Conservation (phyloP, 2,113 vertebrate genomes). For the Osmerus mordax region DNA sequence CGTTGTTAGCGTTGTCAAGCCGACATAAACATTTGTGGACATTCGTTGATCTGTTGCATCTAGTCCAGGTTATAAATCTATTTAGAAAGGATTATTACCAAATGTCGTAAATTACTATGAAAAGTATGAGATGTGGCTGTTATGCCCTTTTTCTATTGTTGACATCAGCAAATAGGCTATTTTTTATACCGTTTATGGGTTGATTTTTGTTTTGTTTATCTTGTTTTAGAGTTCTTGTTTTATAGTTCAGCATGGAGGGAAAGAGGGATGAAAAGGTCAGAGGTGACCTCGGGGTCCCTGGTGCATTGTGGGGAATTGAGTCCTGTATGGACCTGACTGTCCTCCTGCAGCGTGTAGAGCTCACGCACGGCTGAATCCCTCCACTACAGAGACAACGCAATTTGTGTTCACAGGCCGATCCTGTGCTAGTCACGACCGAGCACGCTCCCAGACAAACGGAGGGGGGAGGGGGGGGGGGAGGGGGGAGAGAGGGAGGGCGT, state of each 20-base stretch:
- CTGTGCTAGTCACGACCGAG: not conserved
- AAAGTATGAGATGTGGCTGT: too few relatives aligned
- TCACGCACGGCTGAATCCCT: not conserved
- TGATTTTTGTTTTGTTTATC: too few relatives aligned
- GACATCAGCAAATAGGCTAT: too few relatives aligned
- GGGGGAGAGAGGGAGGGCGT: too few relatives aligned
- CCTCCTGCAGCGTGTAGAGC: not conserved
- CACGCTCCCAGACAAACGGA: slow-evolving; percentile 15
- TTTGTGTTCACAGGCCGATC: not conserved
- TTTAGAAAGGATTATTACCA: not conserved
- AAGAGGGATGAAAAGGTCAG: not conserved
- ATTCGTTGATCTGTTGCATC: slow-evolving; percentile 40
- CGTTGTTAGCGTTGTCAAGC: slow-evolving; percentile 35
- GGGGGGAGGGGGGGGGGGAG: slow-evolving; percentile 14
- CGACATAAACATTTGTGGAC: slow-evolving; percentile 55
- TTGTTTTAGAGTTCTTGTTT: too few relatives aligned
- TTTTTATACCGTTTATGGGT: too few relatives aligned
- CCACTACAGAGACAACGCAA: not conserved
- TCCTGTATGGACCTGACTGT: not conserved
- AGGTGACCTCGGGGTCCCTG: not conserved
- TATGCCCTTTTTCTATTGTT: too few relatives aligned
- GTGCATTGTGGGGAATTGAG: not conserved
- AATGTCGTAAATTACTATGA: not conserved
- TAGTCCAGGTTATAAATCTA: slow-evolving; percentile 6
- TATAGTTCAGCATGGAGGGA: too few relatives aligned